Evolutionary conservation across 2,113 vertebrate genomes (phyloP).

Genomic region (Paraplagusia blochii): DNA sequence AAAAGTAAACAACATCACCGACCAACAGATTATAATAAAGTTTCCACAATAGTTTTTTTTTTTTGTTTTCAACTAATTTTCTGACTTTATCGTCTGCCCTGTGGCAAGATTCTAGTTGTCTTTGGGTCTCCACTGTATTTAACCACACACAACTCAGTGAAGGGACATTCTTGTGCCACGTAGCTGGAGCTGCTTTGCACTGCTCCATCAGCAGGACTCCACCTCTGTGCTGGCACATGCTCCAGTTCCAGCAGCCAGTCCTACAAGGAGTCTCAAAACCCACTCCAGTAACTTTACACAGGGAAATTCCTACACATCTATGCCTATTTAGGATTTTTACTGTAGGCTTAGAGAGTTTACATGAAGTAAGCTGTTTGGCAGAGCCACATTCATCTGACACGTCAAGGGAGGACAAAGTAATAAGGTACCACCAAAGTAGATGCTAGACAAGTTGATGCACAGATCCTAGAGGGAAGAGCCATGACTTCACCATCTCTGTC

Average conservation of each 20-base stretch:
- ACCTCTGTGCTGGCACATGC: slow-evolving; percentile 8
- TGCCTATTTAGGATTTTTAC: slow-evolving; percentile 16
- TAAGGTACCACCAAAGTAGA: slow-evolving; percentile 52
- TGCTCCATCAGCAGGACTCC: slow-evolving; percentile 57
- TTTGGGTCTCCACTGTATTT: slow-evolving; percentile 47
- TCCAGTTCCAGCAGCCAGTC: slow-evolving; percentile 16
- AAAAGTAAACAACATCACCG: too few relatives aligned
- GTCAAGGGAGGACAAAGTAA: slow-evolving; percentile 54
- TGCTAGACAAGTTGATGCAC: slow-evolving; percentile 33
- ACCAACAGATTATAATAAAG: too few relatives aligned
- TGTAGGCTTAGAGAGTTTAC: slow-evolving; percentile 20
- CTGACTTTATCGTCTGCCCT: not conserved
- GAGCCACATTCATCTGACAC: slow-evolving; percentile 53
- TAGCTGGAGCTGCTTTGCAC: slow-evolving; percentile 41
- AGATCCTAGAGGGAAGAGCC: slow-evolving; percentile 44
- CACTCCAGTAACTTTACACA: slow-evolving; percentile 11
- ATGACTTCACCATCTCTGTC: slow-evolving; percentile 70
- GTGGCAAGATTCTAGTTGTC: slow-evolving; percentile 9
- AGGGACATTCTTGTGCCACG: slow-evolving; percentile 65
- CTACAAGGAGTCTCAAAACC: slow-evolving; percentile 17
- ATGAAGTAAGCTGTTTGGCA: slow-evolving; percentile 43
- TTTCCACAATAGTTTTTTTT: too few relatives aligned
- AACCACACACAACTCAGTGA: slow-evolving; percentile 37
- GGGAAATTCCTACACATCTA: slow-evolving; percentile 3
- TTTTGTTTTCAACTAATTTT: too few relatives aligned